Evolutionary conservation across 2,888 invertebrate species (phyloP), one percentile per base, ranked within the genome.

Genomic region (Apodemia duryi): DNA sequence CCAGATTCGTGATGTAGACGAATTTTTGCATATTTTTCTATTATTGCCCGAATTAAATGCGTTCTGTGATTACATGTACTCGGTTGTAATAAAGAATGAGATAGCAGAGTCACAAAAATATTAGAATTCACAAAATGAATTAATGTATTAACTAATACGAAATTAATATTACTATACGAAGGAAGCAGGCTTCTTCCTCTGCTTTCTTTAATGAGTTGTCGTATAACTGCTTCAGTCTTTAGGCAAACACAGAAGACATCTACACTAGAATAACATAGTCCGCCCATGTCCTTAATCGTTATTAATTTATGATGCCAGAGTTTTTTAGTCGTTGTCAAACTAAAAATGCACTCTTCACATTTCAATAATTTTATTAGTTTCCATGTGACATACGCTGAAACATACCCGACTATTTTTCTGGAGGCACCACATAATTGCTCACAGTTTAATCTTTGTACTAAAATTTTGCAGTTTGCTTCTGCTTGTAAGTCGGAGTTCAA

Each of bases 261-360:
- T 62, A 38, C 10, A 4, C 41, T 13, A 43, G 43, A 62, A 43
- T 62, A 62, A 10, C n/a, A 62, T n/a, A 62, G n/a, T n/a, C 62
- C 62, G 28, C 62, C 43, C 43, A 62, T 62, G 4, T 62, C 62
- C 38, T 62, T 62, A 28, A 62, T 28, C 9, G 28, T 62, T 43
- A 62, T 62, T 13, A 62, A n/a, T 43, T 62, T 62, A 43, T 62
- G 62, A 21, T 62, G 51, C 11, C 46, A 46, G 5, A 63, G 13
- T 32, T 13, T 63, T 29, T 35, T 13, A 9, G 49, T 51, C 51
- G 51, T 51, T 32, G 62, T 63, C 28, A 51, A 63, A 6, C 2
- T n/a, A 28, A 29, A 29, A 5, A 62, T 10, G 29, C 62, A 63
- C 32, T 63, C 43, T 61, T 61, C 61, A 61, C 61, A 61, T 28